Base-by-base conservation (phyloP, 2,113 vertebrate species). In the Leptodactylus fuscus region DNA sequence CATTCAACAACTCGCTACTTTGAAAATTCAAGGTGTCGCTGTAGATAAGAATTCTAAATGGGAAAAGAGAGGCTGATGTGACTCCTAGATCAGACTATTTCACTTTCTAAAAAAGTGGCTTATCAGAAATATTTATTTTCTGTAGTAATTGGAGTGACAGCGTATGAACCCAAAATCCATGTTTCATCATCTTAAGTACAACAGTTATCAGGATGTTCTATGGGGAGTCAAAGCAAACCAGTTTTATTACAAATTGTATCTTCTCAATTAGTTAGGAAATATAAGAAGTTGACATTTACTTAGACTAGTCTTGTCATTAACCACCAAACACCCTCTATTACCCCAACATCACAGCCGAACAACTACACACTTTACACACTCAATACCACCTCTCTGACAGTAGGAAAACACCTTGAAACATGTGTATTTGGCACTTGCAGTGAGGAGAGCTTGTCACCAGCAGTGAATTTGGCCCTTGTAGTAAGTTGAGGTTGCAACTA, bases 21-120 rank as follows among this genome's bases (percentile, higher is more conserved):
- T 85, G 75, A 78, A 79, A 85, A 69, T 84, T 85, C 83, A 78
- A 85, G 83, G 83, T 85, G 83, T 85, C 51, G 83, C 53, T 29
- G n/a, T 20, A 85, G 83, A 85, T 85, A 85, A 85, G 83, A 55
- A 79, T 85, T 85, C 75, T 78, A 85, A 85, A 85, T 79, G 83
- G 75, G 62, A 85, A 85, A 85, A 65, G 48, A 69, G 83, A 85
- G 75, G 46, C 67, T 79, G 83, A 85, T 85, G 83, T 85, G 75
- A 69, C 75, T 79, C 67, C 83, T 36, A 85, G 74, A 85, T 85
- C 83, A 78, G 60, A 79, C 83, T 48, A 53, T 78, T 85, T 79
- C 60, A 70, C 83, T 79, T 79, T 22, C 8, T 20, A 20, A 51
- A 44, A 85, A 79, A 85, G 32, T 85, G 62, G 69, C 74, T 85